Evolutionary conservation across 2,113 vertebrate species (phyloP), one percentile per base, ranked within the genome.

Genomic region (Calcarius ornatus): DNA sequence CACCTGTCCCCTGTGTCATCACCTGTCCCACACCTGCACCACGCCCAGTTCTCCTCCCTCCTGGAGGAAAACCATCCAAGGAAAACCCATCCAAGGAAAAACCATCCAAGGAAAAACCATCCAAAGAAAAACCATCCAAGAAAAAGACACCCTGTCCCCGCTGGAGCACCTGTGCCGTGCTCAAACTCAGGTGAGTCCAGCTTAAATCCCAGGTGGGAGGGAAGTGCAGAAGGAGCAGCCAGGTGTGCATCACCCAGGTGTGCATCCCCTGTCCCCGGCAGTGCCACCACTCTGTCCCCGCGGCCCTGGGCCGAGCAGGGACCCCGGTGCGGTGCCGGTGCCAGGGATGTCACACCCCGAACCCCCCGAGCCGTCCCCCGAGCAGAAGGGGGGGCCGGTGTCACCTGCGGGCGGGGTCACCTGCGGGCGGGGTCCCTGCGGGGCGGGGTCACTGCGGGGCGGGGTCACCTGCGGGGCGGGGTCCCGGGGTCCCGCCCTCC

Each of bases 271-370:
- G 11, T 28, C 35, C 15, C 69, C 7, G 2, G 56, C 1, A 0
- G 15, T 10, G 27, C 24, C n/a, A 28, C 23, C 0, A 3, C 82
- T 42, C 56, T 0, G 0, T 12, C 48, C 50, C 69, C 2, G 6
- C 17, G 2, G n/a, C 31, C 28, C 28, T 7, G 0, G 0, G 0
- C 14, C 30, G n/a, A n/a, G 7, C 4, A 2, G 50, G 45, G 24
- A 15, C 9, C 23, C 37, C 16, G 27, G 50, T 2, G 27, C 27
- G 3, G 38, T 20, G 5, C 54, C 8, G 3, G 15, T 20, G 22
- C 6, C 0, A 6, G 27, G 22, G 57, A 27, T 42, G 38, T 7
- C 76, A 7, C 60, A 73, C n/a, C 59, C 59, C 0, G 1, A 23
- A 6, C 11, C 35, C 1, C 51, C 66, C 24, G 14, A 56, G 60